Percentiles rank a stretch among this genome's conserved stretches.
phyloP scores from a whole-genome alignment of 1,140 invertebrate species.

The Hyphantria cunea region DNA sequence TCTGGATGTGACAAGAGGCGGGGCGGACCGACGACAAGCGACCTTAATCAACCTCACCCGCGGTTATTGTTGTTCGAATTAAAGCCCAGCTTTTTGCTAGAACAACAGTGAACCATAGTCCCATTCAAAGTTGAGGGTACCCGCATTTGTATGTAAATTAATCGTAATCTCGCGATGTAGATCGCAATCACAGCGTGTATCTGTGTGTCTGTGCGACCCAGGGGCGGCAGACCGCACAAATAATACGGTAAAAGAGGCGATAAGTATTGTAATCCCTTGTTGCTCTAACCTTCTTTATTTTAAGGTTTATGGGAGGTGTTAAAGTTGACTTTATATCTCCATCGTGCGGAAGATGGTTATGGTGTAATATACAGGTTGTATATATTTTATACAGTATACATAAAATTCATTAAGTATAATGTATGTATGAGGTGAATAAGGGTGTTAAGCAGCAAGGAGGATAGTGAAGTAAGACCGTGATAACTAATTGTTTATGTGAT shows the following conservation, averaged over 20 bases:
- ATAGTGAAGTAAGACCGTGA: no score
- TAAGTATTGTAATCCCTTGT: conserved; percentile 13
- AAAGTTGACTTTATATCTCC: no score
- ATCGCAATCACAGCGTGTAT: conserved; percentile 52
- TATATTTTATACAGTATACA: no score
- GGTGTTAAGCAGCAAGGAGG: no score
- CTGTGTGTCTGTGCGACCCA: background rate
- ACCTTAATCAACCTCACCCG: conserved; percentile 47
- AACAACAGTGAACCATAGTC: conserved; percentile 59
- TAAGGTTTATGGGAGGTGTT: no score
- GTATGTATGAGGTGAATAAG: no score
- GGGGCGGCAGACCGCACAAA: conserved; percentile 14
- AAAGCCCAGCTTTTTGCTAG: conserved; percentile 70
- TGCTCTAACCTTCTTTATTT: no score
- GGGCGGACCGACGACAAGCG: conserved; percentile 13
- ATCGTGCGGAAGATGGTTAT: no score
- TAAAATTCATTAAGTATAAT: no score
- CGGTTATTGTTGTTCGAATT: conserved; percentile 76
- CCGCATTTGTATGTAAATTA: conserved; percentile 78
- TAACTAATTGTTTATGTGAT: no score
- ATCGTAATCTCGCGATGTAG: conserved; percentile 62
- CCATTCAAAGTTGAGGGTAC: conserved; percentile 67
- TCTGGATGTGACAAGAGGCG: conserved; percentile 48
- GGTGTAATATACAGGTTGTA: no score
- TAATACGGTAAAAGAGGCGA: conserved; percentile 37